These are phyloP conservation scores for Nettapus auritus DNA, from an alignment of 2,113 vertebrate species.

Conservation along the genomic window DNA sequence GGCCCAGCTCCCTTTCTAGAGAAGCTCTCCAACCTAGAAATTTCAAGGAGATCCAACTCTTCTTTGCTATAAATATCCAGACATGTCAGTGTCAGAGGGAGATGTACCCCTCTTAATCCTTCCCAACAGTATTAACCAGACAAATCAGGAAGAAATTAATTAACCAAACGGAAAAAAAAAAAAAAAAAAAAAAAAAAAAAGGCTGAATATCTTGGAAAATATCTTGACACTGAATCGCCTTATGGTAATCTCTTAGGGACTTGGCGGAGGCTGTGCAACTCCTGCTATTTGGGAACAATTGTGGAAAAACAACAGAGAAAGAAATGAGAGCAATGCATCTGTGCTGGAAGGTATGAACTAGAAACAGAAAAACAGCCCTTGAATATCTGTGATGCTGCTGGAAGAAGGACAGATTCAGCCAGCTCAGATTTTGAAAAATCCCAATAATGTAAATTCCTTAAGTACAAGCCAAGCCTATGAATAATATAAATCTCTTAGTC, in stretches of 20 bases:
- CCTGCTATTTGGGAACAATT: neutral
- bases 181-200: neutral
- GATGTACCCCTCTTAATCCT: neutral
- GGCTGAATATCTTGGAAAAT: neutral
- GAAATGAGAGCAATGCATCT: neutral
- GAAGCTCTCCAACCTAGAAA: neutral
- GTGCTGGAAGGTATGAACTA: neutral
- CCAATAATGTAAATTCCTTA: conserved; percentile 64
- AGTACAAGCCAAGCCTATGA: conserved; percentile 50
- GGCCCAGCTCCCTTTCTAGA: neutral
- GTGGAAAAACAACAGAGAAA: conserved; percentile 7
- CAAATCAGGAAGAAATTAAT: conserved; percentile 41
- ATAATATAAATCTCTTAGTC: conserved; percentile 69
- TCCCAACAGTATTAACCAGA: conserved; percentile 1
- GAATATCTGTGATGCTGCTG: neutral
- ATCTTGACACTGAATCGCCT: neutral
- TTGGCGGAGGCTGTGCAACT: neutral
- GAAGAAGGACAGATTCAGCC: neutral
- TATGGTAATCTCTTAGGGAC: neutral
- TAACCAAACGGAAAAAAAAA: neutral
- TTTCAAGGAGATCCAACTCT: neutral
- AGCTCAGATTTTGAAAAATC: conserved; percentile 41
- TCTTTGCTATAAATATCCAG: neutral
- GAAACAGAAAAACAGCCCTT: neutral
- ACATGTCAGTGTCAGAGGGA: neutral